phyloP scores from a whole-genome alignment of 2,888 invertebrate genomes.

The Cephus nigrinus region DNA sequence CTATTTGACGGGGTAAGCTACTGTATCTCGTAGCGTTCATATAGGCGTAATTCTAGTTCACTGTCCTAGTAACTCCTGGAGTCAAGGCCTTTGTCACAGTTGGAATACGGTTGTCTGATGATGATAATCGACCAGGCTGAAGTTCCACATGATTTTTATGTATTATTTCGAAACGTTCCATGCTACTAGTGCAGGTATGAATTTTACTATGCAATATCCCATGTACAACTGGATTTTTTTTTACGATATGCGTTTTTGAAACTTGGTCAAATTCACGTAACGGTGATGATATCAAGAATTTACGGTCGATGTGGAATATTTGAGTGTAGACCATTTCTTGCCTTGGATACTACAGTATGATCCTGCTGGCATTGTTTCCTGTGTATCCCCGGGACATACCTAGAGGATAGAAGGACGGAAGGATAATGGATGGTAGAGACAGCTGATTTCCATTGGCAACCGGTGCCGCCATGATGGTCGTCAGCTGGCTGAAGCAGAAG shows the following conservation, averaged over 20 bases:
- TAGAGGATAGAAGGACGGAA: background rate
- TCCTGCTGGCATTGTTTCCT: background rate
- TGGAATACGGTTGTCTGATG: background rate
- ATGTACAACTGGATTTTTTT: background rate
- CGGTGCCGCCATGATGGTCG: constrained; percentile 26
- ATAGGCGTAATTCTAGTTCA: constrained; percentile 21
- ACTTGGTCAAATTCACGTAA: background rate
- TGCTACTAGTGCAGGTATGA: background rate
- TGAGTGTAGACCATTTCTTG: background rate
- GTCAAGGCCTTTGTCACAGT: constrained; percentile 26
- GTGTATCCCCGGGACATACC: background rate
- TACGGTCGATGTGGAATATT: background rate
- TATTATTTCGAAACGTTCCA: background rate
- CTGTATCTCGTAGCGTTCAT: background rate
- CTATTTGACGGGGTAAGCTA: background rate
- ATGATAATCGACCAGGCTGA: background rate
- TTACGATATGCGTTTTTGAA: too few species aligned
- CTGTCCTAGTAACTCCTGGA: constrained; percentile 33
- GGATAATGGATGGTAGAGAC: constrained; percentile 26
- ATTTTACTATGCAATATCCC: background rate
- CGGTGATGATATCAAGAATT: background rate
- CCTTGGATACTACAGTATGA: background rate
- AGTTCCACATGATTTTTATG: background rate
- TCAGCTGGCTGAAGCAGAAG: constrained; percentile 44
- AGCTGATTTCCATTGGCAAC: constrained; percentile 42